Evolutionary conservation across 2,113 vertebrate genomes (phyloP), one percentile per base, ranked within the genome.

Genomic region (Macquaria australasica): DNA sequence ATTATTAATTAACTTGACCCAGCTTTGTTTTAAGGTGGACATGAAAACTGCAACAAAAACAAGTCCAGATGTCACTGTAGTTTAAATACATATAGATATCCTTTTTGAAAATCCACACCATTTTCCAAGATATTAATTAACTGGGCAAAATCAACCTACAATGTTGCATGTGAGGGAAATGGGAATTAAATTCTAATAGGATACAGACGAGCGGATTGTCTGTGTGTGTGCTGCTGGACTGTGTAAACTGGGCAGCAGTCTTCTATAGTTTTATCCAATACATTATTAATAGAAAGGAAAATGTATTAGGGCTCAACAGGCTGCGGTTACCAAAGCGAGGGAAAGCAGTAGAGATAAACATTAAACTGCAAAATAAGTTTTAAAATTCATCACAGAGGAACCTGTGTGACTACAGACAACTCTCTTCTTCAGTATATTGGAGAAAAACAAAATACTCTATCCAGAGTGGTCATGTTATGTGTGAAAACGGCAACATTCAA

Each of bases 241-340:
- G 34, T 10, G 18, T 53, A 56, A 85, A 77, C n/a, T 31, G 16
- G 18, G 50, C 18, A n/a, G 23, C 8, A 41, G 4, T 50, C 10
- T 34, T 72, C 18, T 53, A 45, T 79, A 63, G 28, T 73, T 59
- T 73, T 21, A 78, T 81, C 39, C 39, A 56, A 79, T 79, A 23
- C 18, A 66, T 75, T 79, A 60, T 58, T 56, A 25, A 77, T 72
- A 56, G 23, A 76, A 21, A 23, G n/a, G 43, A 16, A 68, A 48
- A 69, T 63, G 11, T 34, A 66, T 73, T 74, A 6, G 23, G 23
- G 20, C 50, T 37, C 7, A 20, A 60, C 34, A 48, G n/a, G 34
- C 48, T 71, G 16, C 16, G 41, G 66, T 79, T 88, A 70, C 20
- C 31, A 51, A 62, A 73, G 73, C 23, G 11, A 66, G 71, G 18